Base-by-base conservation (phyloP, 2,113 vertebrate species). In the Circaetus gallicus region DNA sequence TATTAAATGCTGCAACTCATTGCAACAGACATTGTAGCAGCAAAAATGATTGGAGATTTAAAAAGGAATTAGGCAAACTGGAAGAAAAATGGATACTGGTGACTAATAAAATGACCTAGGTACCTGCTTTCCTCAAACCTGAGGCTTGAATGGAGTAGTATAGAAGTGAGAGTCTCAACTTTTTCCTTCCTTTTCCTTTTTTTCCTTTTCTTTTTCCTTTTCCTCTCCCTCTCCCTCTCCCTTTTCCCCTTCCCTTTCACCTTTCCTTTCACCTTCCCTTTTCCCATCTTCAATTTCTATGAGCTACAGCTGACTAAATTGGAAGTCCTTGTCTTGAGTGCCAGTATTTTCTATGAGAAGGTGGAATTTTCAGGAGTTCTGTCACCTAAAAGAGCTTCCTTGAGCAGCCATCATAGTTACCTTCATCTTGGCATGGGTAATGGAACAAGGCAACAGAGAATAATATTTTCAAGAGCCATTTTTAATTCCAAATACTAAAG, bases 181-280 rank as follows among this genome's bases (percentile, higher is more conserved):
- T 61, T 28, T n/a, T 6, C 3, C 3, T 7, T 24, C 6, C 8
- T 12, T 18, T 16, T 31, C 9, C 2, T 7, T 24, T 13, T 10
- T 17, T 32, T 15, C 28, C 15, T 42, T 55, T n/a, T 14, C 72
- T 11, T 49, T 69, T n/a, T 8, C 70, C 40, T 29, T 17, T 24
- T 7, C 28, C 14, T 34, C 16, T 56, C 11, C 6, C 3, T 63
- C 50, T 63, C 18, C 4, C 20, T 40, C 19, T 63, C 6, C 19
- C 11, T 36, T 20, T 78, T 4, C 8, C 18, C 12, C 6, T 43
- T 15, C 11, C 17, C 16, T n/a, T 42, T 5, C 13, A 8, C 10
- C 9, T 18, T 29, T 9, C 31, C 4, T 85, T 58, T 32, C 13
- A 3, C 16, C 6, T n/a, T 83, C 6, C 12, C 10, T n/a, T 67